These are phyloP conservation scores for Pseudochirops corinnae DNA, from an alignment of 2,797 vertebrate species.

Conservation along the genomic window DNA sequence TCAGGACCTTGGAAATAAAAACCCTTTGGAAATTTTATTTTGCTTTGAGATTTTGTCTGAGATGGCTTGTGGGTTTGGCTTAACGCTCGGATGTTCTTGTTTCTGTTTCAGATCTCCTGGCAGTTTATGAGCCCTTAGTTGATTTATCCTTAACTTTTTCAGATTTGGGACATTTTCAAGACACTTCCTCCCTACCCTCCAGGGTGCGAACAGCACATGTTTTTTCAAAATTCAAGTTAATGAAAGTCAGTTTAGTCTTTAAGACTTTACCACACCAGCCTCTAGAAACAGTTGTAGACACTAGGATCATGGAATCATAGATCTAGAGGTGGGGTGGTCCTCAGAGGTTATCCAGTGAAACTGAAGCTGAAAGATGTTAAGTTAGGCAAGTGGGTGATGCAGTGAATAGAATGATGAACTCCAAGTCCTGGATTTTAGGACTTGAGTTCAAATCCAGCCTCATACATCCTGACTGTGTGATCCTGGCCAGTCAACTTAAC, in stretches of 20 bases:
- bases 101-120: not conserved
- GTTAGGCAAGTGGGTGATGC: not conserved
- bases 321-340: not conserved
- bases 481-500: not conserved
- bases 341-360: not conserved
- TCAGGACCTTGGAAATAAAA: not conserved
- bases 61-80: not conserved
- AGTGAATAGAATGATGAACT: not conserved
- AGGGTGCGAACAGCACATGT: not conserved
- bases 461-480: not conserved
- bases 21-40: slow-evolving; percentile 21
- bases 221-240: not conserved
- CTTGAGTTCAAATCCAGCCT: not conserved
- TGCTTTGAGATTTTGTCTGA: not conserved
- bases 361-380: not conserved
- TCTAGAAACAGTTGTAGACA: not conserved
- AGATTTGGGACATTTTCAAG: not conserved
- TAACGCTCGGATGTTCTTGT: not conserved
- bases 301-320: not conserved
- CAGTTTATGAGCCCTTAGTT: not conserved
- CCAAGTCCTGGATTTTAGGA: not conserved
- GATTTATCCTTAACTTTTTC: not conserved
- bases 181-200: not conserved
- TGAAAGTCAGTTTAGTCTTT: not conserved
- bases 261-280: not conserved